Percentiles rank a stretch among this genome's conserved stretches.
Conservation (phyloP, 2,797 vertebrate species). For the Melanotaenia nigrans region DNA sequence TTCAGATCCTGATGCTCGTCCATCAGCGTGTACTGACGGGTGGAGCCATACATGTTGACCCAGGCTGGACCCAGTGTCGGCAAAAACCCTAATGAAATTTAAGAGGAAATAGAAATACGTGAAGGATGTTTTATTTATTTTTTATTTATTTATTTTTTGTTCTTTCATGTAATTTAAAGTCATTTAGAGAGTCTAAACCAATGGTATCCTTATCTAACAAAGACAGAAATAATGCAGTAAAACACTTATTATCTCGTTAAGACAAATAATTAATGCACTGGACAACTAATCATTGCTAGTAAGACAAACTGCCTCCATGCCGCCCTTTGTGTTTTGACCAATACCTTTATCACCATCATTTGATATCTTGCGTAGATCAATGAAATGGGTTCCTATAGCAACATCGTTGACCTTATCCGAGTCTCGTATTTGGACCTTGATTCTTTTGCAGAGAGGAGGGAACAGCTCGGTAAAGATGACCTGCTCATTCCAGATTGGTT, state of each 20-base stretch:
- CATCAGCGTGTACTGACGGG: slow-evolving; percentile 94
- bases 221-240: not conserved
- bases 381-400: slow-evolving; percentile 96
- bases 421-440: slow-evolving; percentile 96
- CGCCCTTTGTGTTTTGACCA: not conserved
- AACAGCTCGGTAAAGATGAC: slow-evolving; percentile 95
- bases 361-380: slow-evolving; percentile 94
- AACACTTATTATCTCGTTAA: slow-evolving; percentile 5
- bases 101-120: not conserved
- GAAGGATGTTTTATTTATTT: not conserved
- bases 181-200: not conserved
- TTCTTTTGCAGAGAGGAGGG: slow-evolving; percentile 92
- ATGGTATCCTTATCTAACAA: not conserved
- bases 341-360: slow-evolving; percentile 98
- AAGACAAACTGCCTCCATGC: slow-evolving; percentile 11
- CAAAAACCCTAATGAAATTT: slow-evolving; percentile 88
- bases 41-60: slow-evolving; percentile 99
- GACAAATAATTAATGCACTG: slow-evolving; percentile 26
- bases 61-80: slow-evolving; percentile 94
- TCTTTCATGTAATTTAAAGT: too few relatives aligned
- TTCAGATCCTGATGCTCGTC: slow-evolving; percentile 98
- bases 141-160: not conserved
- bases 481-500: slow-evolving; percentile 97
- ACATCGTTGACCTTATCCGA: slow-evolving; percentile 98
- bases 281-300: slow-evolving; percentile 39